Base-by-base conservation (phyloP, 2,113 vertebrate genomes). In the Pardalotus punctatus region DNA sequence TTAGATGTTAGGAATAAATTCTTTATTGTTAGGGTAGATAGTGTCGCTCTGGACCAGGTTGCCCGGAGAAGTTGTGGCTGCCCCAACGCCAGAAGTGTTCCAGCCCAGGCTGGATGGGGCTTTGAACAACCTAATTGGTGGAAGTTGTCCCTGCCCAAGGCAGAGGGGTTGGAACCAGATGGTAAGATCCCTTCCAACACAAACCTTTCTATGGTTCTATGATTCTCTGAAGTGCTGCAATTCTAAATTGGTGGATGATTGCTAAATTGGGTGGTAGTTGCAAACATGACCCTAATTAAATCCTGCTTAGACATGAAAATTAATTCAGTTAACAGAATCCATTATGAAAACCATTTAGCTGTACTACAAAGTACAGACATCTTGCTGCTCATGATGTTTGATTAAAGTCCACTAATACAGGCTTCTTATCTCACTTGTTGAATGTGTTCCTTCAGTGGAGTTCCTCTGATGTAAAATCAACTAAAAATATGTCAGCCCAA, bases 91-190 rank as follows among this genome's bases (percentile, higher is more conserved):
- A 4, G 11, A 40, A 2, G 2, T 28, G 23, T n/a, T 51, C 33
- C 33, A n/a, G 15, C 27, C 22, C 36, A 74, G 38, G 19, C 0
- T 51, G n/a, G 7, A n/a, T 10, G 9, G 33, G 16, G 3, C 38
- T 74, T 28, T 60, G 24, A 60, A 6, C 28, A 67, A 9, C 3
- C 5, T 67, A 38, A 7, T 47, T 22, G 40, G 54, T 29, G 19
- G 28, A 28, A 53, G 14, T 0, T 27, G 24, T 15, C 14, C 24
- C 29, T 81, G 38, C 9, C n/a, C 16, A 35, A 18, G 5, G 12
- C 24, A 67, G 58, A 28, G 20, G 5, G 8, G 7, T 7, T 67
- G 38, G 11, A 74, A 35, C 24, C n/a, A 18, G 20, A 15, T 53
- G 69, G 28, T 17, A 45, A 60, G 11, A 33, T 67, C 16, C 28